Evolutionary conservation across 1,140 invertebrate species (phyloP).

Genomic region (Ladona fulva): DNA sequence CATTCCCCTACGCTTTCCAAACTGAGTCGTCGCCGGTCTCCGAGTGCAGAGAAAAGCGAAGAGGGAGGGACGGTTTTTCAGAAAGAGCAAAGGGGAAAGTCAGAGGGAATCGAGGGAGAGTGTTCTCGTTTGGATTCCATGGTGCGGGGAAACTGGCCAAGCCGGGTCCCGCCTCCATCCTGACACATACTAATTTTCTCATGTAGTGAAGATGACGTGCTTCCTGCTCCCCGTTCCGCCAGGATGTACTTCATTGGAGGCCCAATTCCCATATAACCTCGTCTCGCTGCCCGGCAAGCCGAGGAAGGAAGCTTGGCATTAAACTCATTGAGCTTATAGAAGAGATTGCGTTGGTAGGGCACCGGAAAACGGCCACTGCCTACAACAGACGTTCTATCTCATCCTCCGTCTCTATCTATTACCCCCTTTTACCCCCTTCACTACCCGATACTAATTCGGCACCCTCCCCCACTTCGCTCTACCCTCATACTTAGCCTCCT

Average conservation of each 20-base stretch:
- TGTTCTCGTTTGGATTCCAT: slow-evolving; percentile 6
- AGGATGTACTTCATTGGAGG: slow-evolving; percentile 16
- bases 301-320: slow-evolving; percentile 17
- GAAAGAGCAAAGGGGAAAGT: neutral
- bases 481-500: neutral
- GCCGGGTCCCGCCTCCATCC: slow-evolving; percentile 10
- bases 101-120: neutral
- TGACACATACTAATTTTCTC: slow-evolving; percentile 15
- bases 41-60: too few species aligned
- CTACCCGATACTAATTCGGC: neutral
- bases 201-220: slow-evolving; percentile 15
- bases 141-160: slow-evolving; percentile 14
- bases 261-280: slow-evolving; percentile 15
- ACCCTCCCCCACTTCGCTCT: neutral
- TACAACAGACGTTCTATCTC: neutral
- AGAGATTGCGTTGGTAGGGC: slow-evolving; percentile 13
- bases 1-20: too few species aligned
- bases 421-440: too few species aligned
- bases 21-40: too few species aligned
- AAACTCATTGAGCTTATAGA: slow-evolving; percentile 16
- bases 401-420: neutral
- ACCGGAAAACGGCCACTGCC: slow-evolving; percentile 1
- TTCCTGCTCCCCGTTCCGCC: slow-evolving; percentile 17
- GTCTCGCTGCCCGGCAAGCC: slow-evolving; percentile 13
- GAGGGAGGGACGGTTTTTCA: neutral